phyloP scores from a whole-genome alignment of 1,140 invertebrate species.

The Sipha flava region DNA sequence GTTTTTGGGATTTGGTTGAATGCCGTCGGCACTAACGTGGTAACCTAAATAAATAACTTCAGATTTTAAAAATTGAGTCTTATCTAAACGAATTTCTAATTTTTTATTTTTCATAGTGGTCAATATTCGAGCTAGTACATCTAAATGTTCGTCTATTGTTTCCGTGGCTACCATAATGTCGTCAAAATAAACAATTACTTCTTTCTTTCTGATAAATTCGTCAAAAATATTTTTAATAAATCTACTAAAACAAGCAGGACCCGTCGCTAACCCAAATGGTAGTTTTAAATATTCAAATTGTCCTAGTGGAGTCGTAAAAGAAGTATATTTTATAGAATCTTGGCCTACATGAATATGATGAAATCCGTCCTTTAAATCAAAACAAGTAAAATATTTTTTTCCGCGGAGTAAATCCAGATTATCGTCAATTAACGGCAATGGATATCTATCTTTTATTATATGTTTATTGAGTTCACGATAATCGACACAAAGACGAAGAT shows the following conservation, averaged over 20 bases:
- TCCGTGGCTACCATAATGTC: not conserved
- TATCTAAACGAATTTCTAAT: not conserved
- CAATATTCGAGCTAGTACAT: not conserved
- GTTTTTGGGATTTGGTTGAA: not conserved
- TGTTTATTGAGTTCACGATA: conserved; percentile 27
- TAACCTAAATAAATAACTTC: not conserved
- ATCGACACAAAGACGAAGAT: not conserved
- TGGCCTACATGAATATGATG: not conserved
- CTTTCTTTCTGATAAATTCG: conserved; percentile 36
- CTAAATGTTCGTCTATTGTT: not conserved
- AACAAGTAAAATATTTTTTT: not conserved
- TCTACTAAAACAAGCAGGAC: conserved; percentile 33
- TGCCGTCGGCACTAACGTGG: not conserved
- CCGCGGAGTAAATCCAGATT: conserved; percentile 39
- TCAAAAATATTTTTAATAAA: conserved; percentile 39
- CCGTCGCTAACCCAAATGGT: not conserved
- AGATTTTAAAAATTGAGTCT: not conserved
- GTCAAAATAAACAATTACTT: not conserved
- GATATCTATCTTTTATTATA: conserved; percentile 45
- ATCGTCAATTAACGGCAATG: conserved; percentile 39
- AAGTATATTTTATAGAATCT: conserved; percentile 41
- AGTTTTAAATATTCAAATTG: not conserved
- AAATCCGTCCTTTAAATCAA: no score
- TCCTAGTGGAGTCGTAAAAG: conserved; percentile 23
- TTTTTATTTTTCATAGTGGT: not conserved